These are phyloP conservation scores for Anas capensis DNA, from an alignment of 2,797 vertebrate genomes.

Conservation along the genomic window DNA sequence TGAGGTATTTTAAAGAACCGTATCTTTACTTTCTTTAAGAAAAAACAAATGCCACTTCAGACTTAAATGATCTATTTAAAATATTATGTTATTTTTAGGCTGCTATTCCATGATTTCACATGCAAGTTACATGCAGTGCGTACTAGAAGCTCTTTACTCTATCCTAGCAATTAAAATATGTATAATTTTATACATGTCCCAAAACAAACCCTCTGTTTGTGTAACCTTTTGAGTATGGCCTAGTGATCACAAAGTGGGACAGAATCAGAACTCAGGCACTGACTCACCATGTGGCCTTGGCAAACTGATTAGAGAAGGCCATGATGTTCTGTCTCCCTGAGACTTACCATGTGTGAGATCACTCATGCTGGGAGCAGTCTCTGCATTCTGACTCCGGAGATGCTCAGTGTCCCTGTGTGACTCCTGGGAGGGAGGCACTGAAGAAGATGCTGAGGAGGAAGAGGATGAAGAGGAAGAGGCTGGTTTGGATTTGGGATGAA, in stretches of 20 bases:
- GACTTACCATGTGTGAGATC: slow-evolving; percentile 80
- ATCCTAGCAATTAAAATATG: neutral
- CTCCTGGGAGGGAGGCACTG: slow-evolving; percentile 54
- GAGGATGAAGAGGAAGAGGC: slow-evolving; percentile 73
- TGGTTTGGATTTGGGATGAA: slow-evolving; percentile 83
- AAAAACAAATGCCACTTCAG: neutral
- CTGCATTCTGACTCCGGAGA: slow-evolving; percentile 65
- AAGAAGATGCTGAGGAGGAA: slow-evolving; percentile 76
- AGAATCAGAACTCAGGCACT: neutral
- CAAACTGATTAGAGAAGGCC: rapidly evolving
- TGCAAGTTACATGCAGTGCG: neutral
- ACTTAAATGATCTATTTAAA: neutral
- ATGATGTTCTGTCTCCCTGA: rapidly evolving
- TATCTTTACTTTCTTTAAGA: neutral
- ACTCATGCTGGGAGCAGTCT: slow-evolving; percentile 75
- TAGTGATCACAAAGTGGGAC: rapidly evolving
- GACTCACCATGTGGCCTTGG: rapidly evolving
- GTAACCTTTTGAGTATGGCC: neutral
- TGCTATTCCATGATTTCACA: neutral
- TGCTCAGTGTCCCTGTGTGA: slow-evolving; percentile 72
- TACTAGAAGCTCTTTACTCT: neutral
- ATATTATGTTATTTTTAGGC: neutral
- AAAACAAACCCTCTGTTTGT: neutral
- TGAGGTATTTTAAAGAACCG: neutral
- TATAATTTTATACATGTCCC: neutral